Evolutionary conservation across 2,888 invertebrate species (phyloP).

Genomic region (Ptilodon capucinus): DNA sequence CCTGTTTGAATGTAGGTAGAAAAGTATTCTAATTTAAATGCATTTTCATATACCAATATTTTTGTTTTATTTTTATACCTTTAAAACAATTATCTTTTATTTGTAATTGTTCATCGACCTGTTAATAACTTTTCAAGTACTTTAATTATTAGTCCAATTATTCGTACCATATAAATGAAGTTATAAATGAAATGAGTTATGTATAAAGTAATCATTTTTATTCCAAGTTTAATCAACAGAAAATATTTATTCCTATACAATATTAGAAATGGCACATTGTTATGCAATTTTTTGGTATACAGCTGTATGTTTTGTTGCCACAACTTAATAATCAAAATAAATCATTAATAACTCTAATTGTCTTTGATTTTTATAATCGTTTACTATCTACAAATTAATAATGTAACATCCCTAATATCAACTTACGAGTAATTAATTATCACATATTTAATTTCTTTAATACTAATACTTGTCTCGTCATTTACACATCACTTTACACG

Average conservation of each 20-base stretch:
- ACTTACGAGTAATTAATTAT: slow-evolving; percentile 43
- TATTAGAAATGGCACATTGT: slow-evolving; percentile 37
- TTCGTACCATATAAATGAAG: not conserved
- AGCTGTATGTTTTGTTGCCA: slow-evolving; percentile 51
- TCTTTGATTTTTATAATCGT: slow-evolving; percentile 22
- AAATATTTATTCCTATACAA: slow-evolving; percentile 9
- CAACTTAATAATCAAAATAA: slow-evolving; percentile 23
- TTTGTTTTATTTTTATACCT: no score
- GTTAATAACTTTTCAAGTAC: no score
- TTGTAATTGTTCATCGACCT: no score
- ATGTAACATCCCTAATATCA: slow-evolving; percentile 13
- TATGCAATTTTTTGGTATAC: slow-evolving; percentile 56
- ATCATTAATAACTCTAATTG: slow-evolving; percentile 24
- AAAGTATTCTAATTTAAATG: no score
- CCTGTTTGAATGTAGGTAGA: no score
- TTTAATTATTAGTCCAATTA: not conserved
- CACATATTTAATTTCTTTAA: slow-evolving; percentile 45
- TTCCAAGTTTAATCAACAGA: slow-evolving; percentile 25
- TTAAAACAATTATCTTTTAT: no score
- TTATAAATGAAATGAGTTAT: not conserved
- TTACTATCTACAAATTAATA: not conserved
- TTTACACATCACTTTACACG: slow-evolving; percentile 41
- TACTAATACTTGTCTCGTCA: slow-evolving; percentile 28
- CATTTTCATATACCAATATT: no score
- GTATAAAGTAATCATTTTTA: slow-evolving; percentile 20